Evolutionary conservation across 1,140 invertebrate species (phyloP).

Genomic region (Macrotrachela quadricornifera): DNA sequence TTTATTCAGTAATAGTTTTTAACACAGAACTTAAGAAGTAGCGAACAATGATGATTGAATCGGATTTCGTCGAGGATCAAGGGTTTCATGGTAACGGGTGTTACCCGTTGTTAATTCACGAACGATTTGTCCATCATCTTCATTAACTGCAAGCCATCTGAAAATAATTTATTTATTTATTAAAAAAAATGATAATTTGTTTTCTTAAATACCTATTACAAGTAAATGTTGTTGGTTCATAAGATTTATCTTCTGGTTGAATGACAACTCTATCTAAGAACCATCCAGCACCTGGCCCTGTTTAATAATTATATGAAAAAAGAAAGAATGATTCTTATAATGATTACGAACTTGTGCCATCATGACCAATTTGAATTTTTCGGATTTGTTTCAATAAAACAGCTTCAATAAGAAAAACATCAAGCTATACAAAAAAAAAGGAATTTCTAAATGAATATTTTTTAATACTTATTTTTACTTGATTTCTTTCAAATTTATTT

Average conservation of each 20-base stretch:
- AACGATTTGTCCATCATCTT: conserved; percentile 27
- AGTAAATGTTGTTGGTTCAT: too few relatives aligned
- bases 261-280: conserved; percentile 26
- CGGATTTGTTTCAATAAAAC: conserved; percentile 20
- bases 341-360: too few relatives aligned
- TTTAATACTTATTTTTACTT: conserved; percentile 8
- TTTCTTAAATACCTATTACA: too few relatives aligned
- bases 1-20: too few relatives aligned
- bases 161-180: conserved; percentile 16
- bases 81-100: too few relatives aligned
- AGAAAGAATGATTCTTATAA: too few relatives aligned
- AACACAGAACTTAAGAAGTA: too few relatives aligned
- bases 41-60: too few relatives aligned
- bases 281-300: conserved; percentile 22
- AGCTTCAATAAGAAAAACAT: conserved; percentile 26
- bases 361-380: conserved; percentile 26
- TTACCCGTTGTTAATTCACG: conserved; percentile 21
- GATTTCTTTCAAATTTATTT: conserved; percentile 29
- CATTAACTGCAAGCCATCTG: conserved; percentile 24
- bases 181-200: conserved; percentile 10
- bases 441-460: too few relatives aligned
- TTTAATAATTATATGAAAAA: too few relatives aligned
- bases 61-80: too few relatives aligned
- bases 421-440: too few relatives aligned
- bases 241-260: conserved; percentile 12